A percentile compares a stretch with the other conserved stretches of the same genome.
Evolutionary conservation across 2,888 invertebrate genomes (phyloP).

Genomic region (Caenorhabditis angaria): DNA sequence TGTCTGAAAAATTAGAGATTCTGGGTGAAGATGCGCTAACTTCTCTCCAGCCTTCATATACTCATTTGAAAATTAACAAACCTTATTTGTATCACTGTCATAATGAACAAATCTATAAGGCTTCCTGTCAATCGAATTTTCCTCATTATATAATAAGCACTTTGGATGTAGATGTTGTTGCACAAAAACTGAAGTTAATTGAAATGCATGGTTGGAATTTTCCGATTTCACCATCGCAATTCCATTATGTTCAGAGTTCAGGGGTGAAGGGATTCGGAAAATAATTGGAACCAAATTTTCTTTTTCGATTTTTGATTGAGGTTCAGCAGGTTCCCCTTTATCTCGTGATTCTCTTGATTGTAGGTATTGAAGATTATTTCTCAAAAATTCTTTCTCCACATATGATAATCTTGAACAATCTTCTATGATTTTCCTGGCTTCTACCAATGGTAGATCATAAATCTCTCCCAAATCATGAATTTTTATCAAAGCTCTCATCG

Average conservation of each 20-base stretch:
- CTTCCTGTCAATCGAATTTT: neutral
- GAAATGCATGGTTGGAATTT: neutral
- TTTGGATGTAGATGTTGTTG: conserved; percentile 9
- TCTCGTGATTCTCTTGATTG: neutral
- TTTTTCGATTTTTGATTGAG: neutral
- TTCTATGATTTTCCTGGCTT: neutral
- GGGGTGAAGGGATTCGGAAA: neutral
- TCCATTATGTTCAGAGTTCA: neutral
- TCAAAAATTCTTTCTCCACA: neutral
- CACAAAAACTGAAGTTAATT: neutral
- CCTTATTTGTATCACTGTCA: neutral
- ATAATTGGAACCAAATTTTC: neutral
- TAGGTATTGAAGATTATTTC: neutral
- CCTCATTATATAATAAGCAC: neutral
- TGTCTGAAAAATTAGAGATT: no score
- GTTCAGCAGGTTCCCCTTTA: neutral
- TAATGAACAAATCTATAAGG: neutral
- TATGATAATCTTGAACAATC: neutral
- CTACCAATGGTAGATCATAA: conserved; percentile 3
- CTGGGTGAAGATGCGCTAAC: no score
- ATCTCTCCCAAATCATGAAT: conserved; percentile 13
- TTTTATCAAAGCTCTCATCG: conserved; percentile 6
- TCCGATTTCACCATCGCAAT: neutral
- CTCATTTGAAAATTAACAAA: neutral
- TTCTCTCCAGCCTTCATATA: no score